These are phyloP conservation scores for Coptotermes formosanus DNA, from an alignment of 1,140 invertebrate genomes.

Conservation along the genomic window DNA sequence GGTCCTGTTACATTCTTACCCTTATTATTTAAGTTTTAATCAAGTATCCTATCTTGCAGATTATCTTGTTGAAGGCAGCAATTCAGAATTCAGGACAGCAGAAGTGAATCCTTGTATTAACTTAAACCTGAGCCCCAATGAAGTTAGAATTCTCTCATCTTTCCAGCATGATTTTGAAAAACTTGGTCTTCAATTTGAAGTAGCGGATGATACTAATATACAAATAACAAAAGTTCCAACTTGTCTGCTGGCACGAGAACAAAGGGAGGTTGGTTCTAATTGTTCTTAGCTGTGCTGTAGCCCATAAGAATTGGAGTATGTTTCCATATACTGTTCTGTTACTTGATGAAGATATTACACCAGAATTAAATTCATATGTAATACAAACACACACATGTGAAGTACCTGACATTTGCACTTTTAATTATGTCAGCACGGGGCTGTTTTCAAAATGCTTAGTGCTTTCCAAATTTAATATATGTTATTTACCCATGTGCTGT, in stretches of 20 bases:
- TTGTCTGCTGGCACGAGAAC: conserved; percentile 39
- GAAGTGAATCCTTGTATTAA: conserved; percentile 42
- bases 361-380: too few relatives aligned
- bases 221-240: conserved; percentile 39
- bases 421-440: too few relatives aligned
- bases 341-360: too few relatives aligned
- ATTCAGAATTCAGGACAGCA: conserved; percentile 31
- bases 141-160: conserved; percentile 46
- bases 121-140: conserved; percentile 44
- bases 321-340: too few relatives aligned
- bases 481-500: too few relatives aligned
- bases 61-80: conserved; percentile 37
- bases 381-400: too few relatives aligned
- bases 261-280: conserved; percentile 36
- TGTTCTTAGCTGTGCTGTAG: background rate
- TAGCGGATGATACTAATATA: conserved; percentile 32
- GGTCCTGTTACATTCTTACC: too few relatives aligned
- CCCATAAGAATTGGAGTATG: too few relatives aligned
- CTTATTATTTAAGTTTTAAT: too few relatives aligned
- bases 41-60: conserved; percentile 20
- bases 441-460: too few relatives aligned
- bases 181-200: conserved; percentile 43
- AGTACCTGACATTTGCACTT: too few relatives aligned
- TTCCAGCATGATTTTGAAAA: conserved; percentile 44
- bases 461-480: too few relatives aligned